phyloP scores from a whole-genome alignment of 2,113 vertebrate species.

The Pomatorhinus ruficollis region DNA sequence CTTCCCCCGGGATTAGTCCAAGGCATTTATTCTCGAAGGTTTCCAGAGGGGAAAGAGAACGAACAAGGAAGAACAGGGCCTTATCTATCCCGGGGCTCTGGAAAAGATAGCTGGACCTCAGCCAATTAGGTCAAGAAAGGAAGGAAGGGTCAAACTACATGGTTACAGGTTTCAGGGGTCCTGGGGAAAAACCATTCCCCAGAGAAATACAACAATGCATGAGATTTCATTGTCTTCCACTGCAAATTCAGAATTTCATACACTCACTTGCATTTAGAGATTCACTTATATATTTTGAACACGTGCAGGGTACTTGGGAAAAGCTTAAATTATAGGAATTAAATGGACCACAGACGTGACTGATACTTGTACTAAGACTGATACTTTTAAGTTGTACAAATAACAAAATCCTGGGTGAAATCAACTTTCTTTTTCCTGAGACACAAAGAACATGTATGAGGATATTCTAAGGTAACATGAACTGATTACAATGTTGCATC shows the following conservation, averaged over 20 bases:
- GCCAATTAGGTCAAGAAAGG: too few relatives aligned
- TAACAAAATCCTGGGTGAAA: not conserved
- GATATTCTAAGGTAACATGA: not conserved
- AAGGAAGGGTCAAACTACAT: too few relatives aligned
- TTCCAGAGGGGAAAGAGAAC: too few relatives aligned
- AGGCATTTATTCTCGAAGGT: too few relatives aligned
- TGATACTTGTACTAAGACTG: not conserved
- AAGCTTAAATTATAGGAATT: not conserved
- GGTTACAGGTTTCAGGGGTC: too few relatives aligned
- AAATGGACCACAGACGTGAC: not conserved
- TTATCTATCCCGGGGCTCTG: too few relatives aligned
- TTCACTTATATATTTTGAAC: not conserved
- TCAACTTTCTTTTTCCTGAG: not conserved
- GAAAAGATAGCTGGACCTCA: too few relatives aligned
- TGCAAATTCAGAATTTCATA: not conserved
- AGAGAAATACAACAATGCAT: not conserved
- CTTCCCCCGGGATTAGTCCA: too few relatives aligned
- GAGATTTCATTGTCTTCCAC: not conserved
- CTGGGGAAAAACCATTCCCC: too few relatives aligned
- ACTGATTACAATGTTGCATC: not conserved
- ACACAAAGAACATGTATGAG: not conserved
- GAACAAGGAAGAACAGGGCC: too few relatives aligned
- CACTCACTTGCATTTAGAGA: not conserved
- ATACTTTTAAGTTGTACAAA: not conserved
- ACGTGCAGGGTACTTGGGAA: accelerated